phyloP scores from a whole-genome alignment of 2,888 invertebrate species.

The Yponomeuta evonymella region DNA sequence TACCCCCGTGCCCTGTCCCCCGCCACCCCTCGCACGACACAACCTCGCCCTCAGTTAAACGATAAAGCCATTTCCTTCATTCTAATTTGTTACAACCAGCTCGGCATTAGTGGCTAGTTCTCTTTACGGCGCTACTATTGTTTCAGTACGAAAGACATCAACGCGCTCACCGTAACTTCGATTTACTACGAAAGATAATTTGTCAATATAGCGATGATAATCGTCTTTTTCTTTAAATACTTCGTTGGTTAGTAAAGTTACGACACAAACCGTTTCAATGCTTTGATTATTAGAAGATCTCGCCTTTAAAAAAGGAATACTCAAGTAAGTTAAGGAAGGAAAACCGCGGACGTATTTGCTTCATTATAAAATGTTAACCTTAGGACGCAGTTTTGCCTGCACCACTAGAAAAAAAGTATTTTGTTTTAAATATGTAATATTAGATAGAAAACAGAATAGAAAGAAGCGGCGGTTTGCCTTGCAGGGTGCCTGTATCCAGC shows the following conservation, averaged over 20 bases:
- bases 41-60: not conserved
- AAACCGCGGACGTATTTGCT: not conserved
- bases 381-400: not conserved
- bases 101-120: not conserved
- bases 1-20: not conserved
- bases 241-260: not conserved
- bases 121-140: not conserved
- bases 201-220: not conserved
- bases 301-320: not conserved
- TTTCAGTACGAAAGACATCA: conserved; percentile 12
- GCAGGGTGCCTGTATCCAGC: too few species aligned
- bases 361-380: not conserved
- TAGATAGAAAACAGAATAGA: too few species aligned
- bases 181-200: not conserved
- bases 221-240: too few species aligned
- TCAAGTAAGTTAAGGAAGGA: not conserved
- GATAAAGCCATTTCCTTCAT: not conserved
- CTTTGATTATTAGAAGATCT: not conserved
- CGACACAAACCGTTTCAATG: not conserved
- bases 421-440: too few species aligned
- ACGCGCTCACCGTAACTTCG: not conserved
- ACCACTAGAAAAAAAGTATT: too few species aligned
- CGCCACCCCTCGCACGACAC: not conserved
- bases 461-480: too few species aligned
- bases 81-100: not conserved